These are phyloP conservation scores for Chionoecetes opilio DNA, from an alignment of 1,140 invertebrate genomes.

Conservation along the genomic window DNA sequence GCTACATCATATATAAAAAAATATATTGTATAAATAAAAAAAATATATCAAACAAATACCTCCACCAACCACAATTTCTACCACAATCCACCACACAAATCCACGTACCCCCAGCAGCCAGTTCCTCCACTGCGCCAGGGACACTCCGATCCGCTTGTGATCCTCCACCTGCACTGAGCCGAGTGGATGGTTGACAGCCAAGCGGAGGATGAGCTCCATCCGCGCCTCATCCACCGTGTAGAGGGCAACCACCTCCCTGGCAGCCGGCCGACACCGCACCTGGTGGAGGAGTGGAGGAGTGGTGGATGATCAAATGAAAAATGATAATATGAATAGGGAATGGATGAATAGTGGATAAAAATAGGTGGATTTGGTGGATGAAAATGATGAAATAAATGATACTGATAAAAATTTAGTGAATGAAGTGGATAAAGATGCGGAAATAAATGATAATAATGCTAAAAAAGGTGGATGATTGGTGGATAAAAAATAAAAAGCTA, in stretches of 20 bases:
- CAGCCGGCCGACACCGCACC: conserved; percentile 89
- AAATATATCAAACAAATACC: too few species aligned
- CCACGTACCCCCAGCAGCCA: conserved; percentile 92
- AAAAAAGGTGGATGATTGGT: too few species aligned
- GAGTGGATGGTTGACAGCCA: conserved; percentile 93
- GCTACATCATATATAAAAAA: too few species aligned
- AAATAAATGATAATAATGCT: too few species aligned
- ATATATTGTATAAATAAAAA: too few species aligned
- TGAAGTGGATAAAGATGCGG: too few species aligned
- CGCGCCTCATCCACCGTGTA: conserved; percentile 93
- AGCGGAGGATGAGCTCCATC: conserved; percentile 90
- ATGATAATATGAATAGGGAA: too few species aligned
- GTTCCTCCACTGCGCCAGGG: conserved; percentile 87
- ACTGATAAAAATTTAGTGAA: too few species aligned
- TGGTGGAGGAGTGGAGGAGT: conserved; percentile 82
- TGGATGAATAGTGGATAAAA: too few species aligned
- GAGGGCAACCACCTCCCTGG: conserved; percentile 90
- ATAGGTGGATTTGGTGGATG: too few species aligned
- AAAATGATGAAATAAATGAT: too few species aligned
- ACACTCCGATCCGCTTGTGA: conserved; percentile 87
- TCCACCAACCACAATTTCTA: neutral
- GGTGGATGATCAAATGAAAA: neutral
- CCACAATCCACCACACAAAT: neutral
- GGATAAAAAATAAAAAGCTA: too few species aligned
- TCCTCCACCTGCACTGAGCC: conserved; percentile 89